phyloP scores from a whole-genome alignment of 2,797 vertebrate species.

The Hafferia zeledoni region DNA sequence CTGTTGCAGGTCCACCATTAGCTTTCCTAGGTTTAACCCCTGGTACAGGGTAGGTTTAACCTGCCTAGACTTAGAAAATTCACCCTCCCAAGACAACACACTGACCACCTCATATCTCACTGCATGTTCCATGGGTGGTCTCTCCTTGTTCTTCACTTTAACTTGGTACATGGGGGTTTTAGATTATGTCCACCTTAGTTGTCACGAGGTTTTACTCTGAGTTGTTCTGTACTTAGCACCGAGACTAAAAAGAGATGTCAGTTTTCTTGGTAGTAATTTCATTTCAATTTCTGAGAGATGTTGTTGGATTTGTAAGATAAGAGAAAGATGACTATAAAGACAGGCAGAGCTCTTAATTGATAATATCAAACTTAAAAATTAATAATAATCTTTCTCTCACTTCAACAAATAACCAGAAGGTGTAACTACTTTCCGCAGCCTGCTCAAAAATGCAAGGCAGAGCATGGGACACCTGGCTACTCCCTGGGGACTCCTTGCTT shows the following conservation, averaged over 20 bases:
- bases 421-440: background rate
- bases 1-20: background rate
- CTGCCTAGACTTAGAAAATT: background rate
- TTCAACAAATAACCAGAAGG: background rate
- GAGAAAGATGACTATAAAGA: background rate
- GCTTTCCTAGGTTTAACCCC: background rate
- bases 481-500: background rate
- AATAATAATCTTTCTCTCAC: background rate
- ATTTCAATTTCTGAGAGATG: background rate
- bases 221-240: background rate
- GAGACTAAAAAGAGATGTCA: background rate
- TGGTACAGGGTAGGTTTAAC: background rate
- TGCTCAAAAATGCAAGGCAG: background rate
- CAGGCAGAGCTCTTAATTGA: background rate
- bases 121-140: accelerated
- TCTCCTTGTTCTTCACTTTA: background rate
- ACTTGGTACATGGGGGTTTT: background rate
- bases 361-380: background rate
- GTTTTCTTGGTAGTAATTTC: background rate
- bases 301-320: background rate
- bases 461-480: background rate
- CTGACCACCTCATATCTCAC: background rate
- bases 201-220: background rate
- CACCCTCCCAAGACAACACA: background rate
- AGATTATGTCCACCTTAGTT: background rate